A percentile compares a stretch with the other conserved stretches of the same genome.
Evolutionary conservation across 1,140 invertebrate species (phyloP).

Genomic region (Macrosteles quadrilineatus): DNA sequence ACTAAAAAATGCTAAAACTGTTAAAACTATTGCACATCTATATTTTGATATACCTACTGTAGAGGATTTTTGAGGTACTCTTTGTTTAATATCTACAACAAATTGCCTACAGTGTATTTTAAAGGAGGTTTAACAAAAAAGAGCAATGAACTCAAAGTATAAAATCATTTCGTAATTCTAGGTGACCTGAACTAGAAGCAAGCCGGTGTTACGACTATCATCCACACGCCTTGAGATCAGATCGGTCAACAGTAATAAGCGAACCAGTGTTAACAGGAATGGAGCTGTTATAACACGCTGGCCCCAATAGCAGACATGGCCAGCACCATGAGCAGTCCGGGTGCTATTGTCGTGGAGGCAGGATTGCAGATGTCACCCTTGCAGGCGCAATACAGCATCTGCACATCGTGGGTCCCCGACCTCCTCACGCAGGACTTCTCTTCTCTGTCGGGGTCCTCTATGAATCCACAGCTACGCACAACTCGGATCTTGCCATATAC

Average conservation of each 20-base stretch:
- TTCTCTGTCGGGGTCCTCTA: conserved; percentile 61
- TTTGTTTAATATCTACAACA: no score
- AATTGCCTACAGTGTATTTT: no score
- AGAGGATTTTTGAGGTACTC: no score
- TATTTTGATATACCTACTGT: no score
- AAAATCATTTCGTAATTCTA: no score
- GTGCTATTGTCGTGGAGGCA: conserved; percentile 41
- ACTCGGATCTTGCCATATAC: conserved; percentile 72
- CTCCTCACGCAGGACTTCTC: conserved; percentile 62
- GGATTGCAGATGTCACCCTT: conserved; percentile 71
- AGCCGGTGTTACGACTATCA: neutral
- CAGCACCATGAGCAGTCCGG: neutral
- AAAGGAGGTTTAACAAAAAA: no score
- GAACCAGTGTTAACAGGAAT: neutral
- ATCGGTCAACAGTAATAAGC: neutral
- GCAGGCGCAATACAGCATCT: conserved; percentile 73
- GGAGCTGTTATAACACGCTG: neutral
- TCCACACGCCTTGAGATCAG: neutral
- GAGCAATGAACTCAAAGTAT: no score
- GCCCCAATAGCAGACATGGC: neutral
- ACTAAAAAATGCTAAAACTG: no score
- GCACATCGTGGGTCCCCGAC: conserved; percentile 72
- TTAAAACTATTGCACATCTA: no score
- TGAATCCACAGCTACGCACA: conserved; percentile 73
- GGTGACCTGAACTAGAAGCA: conserved; percentile 8